A percentile compares a stretch with the other conserved stretches of the same genome.
Conservation (phyloP, 2,113 vertebrate genomes). For the Craseonycteris thonglongyai region DNA sequence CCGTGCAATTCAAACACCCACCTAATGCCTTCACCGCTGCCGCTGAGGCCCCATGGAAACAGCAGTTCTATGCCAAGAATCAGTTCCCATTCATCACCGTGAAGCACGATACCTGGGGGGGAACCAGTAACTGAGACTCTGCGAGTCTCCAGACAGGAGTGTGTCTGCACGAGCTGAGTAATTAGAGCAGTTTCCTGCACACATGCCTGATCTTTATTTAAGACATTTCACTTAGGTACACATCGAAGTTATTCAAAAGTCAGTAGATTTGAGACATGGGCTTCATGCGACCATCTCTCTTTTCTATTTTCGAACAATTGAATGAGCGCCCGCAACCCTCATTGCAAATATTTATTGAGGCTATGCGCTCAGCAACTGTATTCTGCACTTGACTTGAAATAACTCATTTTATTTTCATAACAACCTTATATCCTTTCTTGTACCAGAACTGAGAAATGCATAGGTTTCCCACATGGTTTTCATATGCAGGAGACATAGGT, state of each 20-base stretch:
- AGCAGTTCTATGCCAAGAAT: constrained; percentile 56
- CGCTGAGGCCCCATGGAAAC: background rate
- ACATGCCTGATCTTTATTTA: constrained; percentile 72
- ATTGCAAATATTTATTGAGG: background rate
- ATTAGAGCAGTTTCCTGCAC: constrained; percentile 64
- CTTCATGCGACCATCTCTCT: background rate
- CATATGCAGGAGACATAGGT: background rate
- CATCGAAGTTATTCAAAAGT: constrained; percentile 61
- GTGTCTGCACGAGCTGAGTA: constrained; percentile 43
- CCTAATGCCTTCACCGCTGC: background rate
- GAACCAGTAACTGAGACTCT: constrained; percentile 17
- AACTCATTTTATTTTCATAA: background rate
- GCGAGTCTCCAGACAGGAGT: constrained; percentile 23
- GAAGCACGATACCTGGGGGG: constrained; percentile 63
- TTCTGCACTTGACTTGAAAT: background rate
- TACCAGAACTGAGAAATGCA: background rate
- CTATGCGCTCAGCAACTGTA: background rate
- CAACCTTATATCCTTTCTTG: background rate
- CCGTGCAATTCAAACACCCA: constrained; percentile 35
- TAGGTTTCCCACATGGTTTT: background rate
- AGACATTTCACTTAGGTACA: constrained; percentile 70
- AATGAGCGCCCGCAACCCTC: background rate
- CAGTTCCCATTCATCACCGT: constrained; percentile 69
- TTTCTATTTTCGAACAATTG: background rate
- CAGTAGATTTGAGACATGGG: constrained; percentile 17